Base-by-base conservation (phyloP, 2,888 invertebrate genomes). In the Cosmia trapezina region DNA sequence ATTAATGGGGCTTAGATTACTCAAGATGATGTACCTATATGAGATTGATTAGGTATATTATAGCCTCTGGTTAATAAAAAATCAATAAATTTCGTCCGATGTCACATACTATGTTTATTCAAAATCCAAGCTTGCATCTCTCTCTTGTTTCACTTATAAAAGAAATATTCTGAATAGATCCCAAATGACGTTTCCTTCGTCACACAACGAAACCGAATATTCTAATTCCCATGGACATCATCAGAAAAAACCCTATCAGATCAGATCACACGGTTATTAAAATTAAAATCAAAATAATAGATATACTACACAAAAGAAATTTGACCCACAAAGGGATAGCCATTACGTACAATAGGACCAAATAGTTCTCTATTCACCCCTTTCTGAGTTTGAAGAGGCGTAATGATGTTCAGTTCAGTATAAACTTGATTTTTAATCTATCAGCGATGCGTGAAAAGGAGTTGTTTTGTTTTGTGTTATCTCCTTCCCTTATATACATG, bases 221-320 rank as follows among this genome's bases (percentile, higher is more conserved):
- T 73, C 66, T 43, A 73, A 80, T 82, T 78, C 82, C 41, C 80
- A 83, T 64, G 72, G 67, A 70, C 71, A 60, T 56, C 47, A 57
- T 56, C 47, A 57, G 41, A 75, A 69, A 67, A 66, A 70, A 17
- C 33, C 51, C 70, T 69, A 76, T 69, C 69, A 47, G 63, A 65
- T 65, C 54, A 66, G 82, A 83, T 92, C 92, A 83, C 92, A 93
- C 90, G 92, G 83, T 87, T 91, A 90, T 91, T 88, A 89, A 80
- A 87, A 89, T 84, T 81, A 82, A 76, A 88, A 84, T 86, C 82
- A 83, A 81, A 88, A 89, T 87, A 89, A 88, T 86, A 89, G 89
- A 89, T 86, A 84, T 77, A 64, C 65, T 82, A 82, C 54, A 91
- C 90, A 90, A 89, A 83, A 62, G 91, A 83, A 90, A 92, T 90